Evolutionary conservation across 2,113 vertebrate genomes (phyloP), one percentile per base, ranked within the genome.

Genomic region (Epinephelus lanceolatus): DNA sequence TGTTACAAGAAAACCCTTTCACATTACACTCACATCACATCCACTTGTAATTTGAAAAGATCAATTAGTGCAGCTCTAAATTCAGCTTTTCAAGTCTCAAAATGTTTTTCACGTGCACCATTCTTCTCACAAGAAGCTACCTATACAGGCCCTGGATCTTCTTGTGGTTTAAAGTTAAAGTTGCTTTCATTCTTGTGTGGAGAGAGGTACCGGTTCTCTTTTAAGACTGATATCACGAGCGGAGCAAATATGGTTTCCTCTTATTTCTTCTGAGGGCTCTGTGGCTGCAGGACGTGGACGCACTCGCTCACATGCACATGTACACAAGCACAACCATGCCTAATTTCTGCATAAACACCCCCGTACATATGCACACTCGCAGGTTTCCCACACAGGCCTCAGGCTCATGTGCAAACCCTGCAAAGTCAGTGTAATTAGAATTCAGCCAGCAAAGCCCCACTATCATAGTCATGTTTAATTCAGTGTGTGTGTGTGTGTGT

Each of bases 381-480:
- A 51, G 12, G 51, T 75, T 74, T 72, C 60, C 51, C 78, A 75
- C 86, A 81, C 57, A 45, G 78, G 71, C 80, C 73, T n/a, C 49
- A 13, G 66, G 81, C 84, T 65, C 81, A 83, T 67, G 60, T 87
- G 76, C 88, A 88, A 45, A 57, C 76, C 66, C 80, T 78, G 74
- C 71, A 88, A 86, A 86, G 90, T 90, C 77, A 3, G 60, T 94
- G 92, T 95, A 92, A 95, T 95, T 95, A 95, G 92, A 92, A 94
- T 95, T 95, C 94, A 94, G 83, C 76, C 90, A 84, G 89, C 91
- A 90, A 91, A 92, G 92, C 80, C 75, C 81, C 78, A 86, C 92
- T 89, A 88, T 94, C 88, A 86, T 81, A 62, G 92, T 91, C 94
- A 95, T 96, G 93, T 94, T 95, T 95, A 95, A 96, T 95, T 96